These are phyloP conservation scores for Amphiprion clarkii DNA, from an alignment of 2,797 vertebrate species.

Conservation along the genomic window DNA sequence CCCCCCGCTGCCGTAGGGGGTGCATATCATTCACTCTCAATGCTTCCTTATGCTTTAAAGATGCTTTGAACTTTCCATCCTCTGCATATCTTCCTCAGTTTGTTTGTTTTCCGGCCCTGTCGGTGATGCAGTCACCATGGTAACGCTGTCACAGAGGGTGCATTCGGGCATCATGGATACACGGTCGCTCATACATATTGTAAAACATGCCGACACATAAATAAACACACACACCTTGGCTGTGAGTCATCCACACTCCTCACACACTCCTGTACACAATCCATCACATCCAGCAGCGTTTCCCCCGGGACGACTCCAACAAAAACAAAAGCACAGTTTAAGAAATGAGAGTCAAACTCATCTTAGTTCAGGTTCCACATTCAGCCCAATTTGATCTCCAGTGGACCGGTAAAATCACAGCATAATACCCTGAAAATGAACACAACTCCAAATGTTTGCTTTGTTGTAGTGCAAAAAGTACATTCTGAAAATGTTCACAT, in stretches of 20 bases:
- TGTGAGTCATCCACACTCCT: background rate
- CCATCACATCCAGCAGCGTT: slow-evolving; percentile 24
- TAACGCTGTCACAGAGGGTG: slow-evolving; percentile 7
- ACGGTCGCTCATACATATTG: slow-evolving; percentile 8
- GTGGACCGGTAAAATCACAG: too few species aligned
- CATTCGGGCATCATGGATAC: background rate
- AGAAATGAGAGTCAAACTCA: background rate
- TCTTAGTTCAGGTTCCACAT: too few species aligned
- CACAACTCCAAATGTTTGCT: too few species aligned
- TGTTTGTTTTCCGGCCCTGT: background rate
- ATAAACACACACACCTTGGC: background rate
- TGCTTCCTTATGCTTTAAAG: too few species aligned
- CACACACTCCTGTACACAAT: background rate
- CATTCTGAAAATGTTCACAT: too few species aligned
- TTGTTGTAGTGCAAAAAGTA: too few species aligned
- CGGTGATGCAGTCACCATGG: slow-evolving; percentile 17
- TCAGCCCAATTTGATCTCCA: too few species aligned
- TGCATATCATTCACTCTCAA: background rate
- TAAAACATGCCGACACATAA: background rate
- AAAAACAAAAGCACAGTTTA: slow-evolving; percentile 48
- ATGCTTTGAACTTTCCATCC: background rate
- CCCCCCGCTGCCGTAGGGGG: background rate
- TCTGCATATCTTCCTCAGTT: background rate
- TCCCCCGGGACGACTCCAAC: background rate
- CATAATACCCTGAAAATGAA: too few species aligned